These are phyloP conservation scores for Sesia apiformis DNA, from an alignment of 2,888 invertebrate species.

Conservation along the genomic window DNA sequence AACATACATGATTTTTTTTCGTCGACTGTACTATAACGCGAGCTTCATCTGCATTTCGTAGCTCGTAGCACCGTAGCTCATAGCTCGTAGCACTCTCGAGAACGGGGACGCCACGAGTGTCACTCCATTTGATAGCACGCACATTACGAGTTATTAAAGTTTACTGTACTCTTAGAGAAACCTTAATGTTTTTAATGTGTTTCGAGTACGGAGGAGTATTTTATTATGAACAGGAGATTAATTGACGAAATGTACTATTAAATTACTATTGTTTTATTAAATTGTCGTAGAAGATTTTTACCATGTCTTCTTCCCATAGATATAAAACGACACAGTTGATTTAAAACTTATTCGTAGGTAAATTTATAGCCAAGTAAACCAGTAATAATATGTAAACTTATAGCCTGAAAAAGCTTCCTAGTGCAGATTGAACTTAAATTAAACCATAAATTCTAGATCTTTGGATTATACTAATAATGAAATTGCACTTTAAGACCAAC, in stretches of 20 bases:
- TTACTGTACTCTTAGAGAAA: neutral
- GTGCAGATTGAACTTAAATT: too few relatives aligned
- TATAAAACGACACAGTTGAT: neutral
- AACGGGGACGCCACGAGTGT: slow-evolving; percentile 6
- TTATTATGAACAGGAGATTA: too few relatives aligned
- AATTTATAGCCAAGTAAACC: too few relatives aligned
- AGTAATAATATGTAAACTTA: neutral
- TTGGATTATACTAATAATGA: too few relatives aligned
- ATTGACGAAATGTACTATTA: too few relatives aligned
- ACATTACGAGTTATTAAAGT: slow-evolving; percentile 9
- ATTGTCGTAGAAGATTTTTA: too few relatives aligned
- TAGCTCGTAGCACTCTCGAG: slow-evolving; percentile 2
- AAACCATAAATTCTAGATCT: too few relatives aligned
- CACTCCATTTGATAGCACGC: slow-evolving; percentile 7
- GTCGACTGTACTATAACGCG: neutral
- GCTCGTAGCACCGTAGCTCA: neutral
- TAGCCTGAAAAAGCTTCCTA: too few relatives aligned
- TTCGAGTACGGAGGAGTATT: neutral
- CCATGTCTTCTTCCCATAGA: too few relatives aligned
- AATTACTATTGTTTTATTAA: too few relatives aligned
- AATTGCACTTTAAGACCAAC: too few relatives aligned
- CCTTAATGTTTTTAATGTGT: neutral
- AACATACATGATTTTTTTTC: neutral
- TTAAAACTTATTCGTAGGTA: neutral
- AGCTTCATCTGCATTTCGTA: neutral